These are phyloP conservation scores for Tolmerus cingulatus DNA, from an alignment of 2,888 invertebrate species.

Conservation along the genomic window DNA sequence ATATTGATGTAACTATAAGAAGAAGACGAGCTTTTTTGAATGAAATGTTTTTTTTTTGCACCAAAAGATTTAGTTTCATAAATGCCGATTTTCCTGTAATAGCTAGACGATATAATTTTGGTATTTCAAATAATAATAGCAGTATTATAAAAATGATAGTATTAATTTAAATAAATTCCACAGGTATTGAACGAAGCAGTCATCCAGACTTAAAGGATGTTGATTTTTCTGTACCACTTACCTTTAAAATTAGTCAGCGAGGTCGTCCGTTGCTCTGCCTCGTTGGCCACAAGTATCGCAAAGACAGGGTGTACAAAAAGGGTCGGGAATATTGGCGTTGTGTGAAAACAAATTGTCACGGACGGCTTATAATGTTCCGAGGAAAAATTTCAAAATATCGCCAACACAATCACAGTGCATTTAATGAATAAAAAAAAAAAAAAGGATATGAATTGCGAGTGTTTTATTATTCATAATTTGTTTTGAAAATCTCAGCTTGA, in stretches of 20 bases:
- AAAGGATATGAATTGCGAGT: not conserved
- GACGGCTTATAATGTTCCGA: conserved; percentile 51
- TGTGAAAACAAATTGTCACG: conserved; percentile 51
- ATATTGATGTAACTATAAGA: too few species aligned
- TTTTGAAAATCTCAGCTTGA: not conserved
- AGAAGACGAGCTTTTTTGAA: too few species aligned
- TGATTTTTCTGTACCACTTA: conserved; percentile 3
- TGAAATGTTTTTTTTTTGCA: too few species aligned
- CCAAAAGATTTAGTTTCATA: too few species aligned
- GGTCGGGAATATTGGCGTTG: conserved; percentile 53
- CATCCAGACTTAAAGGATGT: conserved; percentile 11
- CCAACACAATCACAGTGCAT: conserved; percentile 49
- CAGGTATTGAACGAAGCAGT: not conserved
- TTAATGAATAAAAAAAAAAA: conserved; percentile 19
- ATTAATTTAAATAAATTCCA: not conserved
- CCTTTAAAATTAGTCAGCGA: conserved; percentile 51
- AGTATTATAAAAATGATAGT: not conserved
- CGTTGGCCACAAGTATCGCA: conserved; percentile 49
- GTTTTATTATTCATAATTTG: not conserved
- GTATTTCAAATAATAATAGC: too few species aligned
- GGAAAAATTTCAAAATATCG: conserved; percentile 51
- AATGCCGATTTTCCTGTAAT: too few species aligned
- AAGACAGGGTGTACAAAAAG: conserved; percentile 48
- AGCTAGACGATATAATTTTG: too few species aligned
- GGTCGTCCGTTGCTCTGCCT: conserved; percentile 51